Evolutionary conservation across 2,888 invertebrate genomes (phyloP).

Genomic region (Xanthorhoe spadicearia): DNA sequence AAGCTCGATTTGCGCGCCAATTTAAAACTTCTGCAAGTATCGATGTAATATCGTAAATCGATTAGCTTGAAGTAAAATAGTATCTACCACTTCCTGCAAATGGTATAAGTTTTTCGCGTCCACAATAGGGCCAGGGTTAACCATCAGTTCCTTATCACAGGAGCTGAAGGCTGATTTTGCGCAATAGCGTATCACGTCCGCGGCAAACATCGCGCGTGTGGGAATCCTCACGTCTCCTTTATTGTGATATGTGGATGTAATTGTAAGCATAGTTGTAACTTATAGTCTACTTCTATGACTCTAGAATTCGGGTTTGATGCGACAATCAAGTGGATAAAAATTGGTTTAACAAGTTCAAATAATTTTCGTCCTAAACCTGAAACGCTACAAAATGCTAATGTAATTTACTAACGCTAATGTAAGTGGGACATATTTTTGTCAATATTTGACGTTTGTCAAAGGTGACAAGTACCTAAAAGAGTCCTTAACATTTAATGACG

Average conservation of each 20-base stretch:
- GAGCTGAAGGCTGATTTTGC: conserved; percentile 82
- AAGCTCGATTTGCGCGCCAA: conserved; percentile 12
- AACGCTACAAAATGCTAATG: no score
- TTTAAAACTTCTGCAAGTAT: conserved; percentile 9
- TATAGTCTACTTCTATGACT: background rate
- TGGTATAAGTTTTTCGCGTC: conserved; percentile 27
- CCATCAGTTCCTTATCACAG: conserved; percentile 71
- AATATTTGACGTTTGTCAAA: no score
- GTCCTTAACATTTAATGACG: no score
- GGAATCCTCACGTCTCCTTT: conserved; percentile 60
- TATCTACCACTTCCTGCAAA: conserved; percentile 23
- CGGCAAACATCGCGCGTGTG: conserved; percentile 70
- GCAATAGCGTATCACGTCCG: conserved; percentile 79
- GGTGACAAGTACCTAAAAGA: no score
- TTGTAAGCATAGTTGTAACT: conserved; percentile 6
- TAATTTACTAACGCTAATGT: no score
- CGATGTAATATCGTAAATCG: background rate
- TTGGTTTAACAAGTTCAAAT: background rate
- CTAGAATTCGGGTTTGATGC: background rate
- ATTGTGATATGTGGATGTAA: conserved; percentile 41
- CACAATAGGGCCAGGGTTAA: conserved; percentile 79
- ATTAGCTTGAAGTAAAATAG: background rate
- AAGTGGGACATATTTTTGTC: no score
- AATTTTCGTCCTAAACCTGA: no score
- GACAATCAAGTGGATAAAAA: background rate